Base-by-base conservation (phyloP, 2,888 invertebrate genomes). In the Sylvicola cinctus region DNA sequence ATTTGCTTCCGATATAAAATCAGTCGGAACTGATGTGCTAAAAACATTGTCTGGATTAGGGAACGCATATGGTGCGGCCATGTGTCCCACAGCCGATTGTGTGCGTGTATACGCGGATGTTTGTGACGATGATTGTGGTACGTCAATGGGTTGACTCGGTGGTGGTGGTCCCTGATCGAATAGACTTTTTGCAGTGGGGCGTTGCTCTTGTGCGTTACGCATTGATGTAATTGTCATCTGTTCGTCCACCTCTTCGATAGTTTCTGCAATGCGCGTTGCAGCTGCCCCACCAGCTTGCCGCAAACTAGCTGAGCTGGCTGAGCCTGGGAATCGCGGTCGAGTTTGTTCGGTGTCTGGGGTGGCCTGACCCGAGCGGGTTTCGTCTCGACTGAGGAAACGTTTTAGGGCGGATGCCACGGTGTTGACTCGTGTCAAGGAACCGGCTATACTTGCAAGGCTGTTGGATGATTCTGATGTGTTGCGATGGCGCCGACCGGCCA, bases 221-320 rank as follows among this genome's bases (percentile, higher is more conserved):
- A 70, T 69, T 30, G 83, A 81, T 4, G 75, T 79, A 38, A 81
- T 74, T 8, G 83, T 84, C 46, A 71, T 63, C 52, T 84, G 83
- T 48, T 84, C 84, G 48, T 84, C 84, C 1, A 76, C 71, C 54
- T 76, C 74, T 49, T 76, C 75, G 39, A 76, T 77, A 12, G 76
- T 68, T 46, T 74, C 70, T 1, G 74, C 66, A 11, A 77, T 69
- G 45, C 72, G 66, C 63, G 71, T 68, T 4, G 20, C 5, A 44
- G 68, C 70, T 42, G 65, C 68, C 4, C 35, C 34, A 20, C 35
- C 32, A 16, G 40, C 43, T 10, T 37, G 40, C 2, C 43, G 44
- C 32, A 59, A 40, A 37, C 57, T 56, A 1, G 50, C 46, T 3
- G 54, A 49, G 37, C 58, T 59, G 20, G 50, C 54, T 36, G 58